Evolutionary conservation across 2,113 vertebrate genomes (phyloP).

Genomic region (Ondatra zibethicus): DNA sequence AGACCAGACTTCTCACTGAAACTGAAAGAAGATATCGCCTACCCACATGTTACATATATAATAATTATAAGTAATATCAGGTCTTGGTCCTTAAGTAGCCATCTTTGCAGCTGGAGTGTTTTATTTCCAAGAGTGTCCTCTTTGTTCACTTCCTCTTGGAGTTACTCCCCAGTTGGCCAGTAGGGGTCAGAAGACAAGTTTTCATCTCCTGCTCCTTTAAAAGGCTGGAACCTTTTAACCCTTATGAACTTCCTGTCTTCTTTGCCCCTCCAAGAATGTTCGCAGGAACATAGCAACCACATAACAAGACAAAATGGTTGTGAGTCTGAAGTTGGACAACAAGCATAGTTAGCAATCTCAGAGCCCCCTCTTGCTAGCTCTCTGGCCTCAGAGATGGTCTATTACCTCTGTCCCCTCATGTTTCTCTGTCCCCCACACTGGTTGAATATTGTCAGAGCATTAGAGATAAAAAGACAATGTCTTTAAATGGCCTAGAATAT

Average conservation of each 20-base stretch:
- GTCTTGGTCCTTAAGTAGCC: slow-evolving; percentile 9
- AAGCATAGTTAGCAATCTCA: neutral
- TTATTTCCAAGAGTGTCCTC: neutral
- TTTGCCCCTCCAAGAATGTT: slow-evolving; percentile 3
- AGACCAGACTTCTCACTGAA: slow-evolving; percentile 66
- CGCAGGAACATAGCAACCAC: neutral
- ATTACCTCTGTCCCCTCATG: neutral
- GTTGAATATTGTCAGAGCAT: neutral
- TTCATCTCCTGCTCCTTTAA: neutral
- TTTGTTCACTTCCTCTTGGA: neutral
- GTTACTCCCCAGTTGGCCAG: neutral
- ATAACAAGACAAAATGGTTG: neutral
- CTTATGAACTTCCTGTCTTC: neutral
- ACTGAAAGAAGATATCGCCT: slow-evolving; percentile 41
- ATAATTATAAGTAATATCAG: slow-evolving; percentile 52
- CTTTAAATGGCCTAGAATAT: neutral
- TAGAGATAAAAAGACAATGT: neutral
- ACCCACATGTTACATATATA: slow-evolving; percentile 37
- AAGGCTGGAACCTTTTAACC: neutral
- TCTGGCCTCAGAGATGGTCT: neutral
- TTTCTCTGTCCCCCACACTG: neutral
- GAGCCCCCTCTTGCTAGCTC: neutral
- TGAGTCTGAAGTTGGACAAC: neutral
- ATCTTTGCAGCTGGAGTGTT: slow-evolving; percentile 38
- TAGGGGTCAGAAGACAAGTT: slow-evolving; percentile 12